Evolutionary conservation across 2,888 invertebrate species (phyloP), one percentile per base, ranked within the genome.

Genomic region (Neocrepidodera transversa): DNA sequence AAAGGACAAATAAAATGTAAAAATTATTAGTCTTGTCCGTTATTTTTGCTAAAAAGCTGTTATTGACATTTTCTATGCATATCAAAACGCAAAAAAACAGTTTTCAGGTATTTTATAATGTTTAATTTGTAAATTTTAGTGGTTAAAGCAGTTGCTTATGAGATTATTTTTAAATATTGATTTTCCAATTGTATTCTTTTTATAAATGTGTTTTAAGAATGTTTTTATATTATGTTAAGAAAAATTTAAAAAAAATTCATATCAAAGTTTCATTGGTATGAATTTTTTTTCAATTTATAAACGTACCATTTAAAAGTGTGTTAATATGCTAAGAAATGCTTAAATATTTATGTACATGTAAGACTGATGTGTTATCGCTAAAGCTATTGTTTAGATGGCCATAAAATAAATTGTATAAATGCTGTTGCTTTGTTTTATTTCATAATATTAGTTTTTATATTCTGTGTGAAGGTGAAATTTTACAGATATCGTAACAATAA

Each of bases 281-380:
- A 18, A 38, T 42, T 42, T 40, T 20, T 35, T 17, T 23, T 2
- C 43, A 32, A 47, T 50, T 43, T 50, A 51, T 40, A 42, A 51
- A 52, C 38, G 20, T 58, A 61, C 53, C 60, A 49, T 51, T 54
- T 58, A 50, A 30, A 42, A 58, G 53, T 61, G 57, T 61, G 52
- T 61, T 55, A 58, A 59, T 56, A 53, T 69, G 69, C 69, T 69
- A 68, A 65, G 65, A 64, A 71, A 68, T 66, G 72, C 72, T 73
- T 72, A 68, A 66, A 70, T 62, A 62, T 71, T 68, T 70, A 66
- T 71, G 69, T 74, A 73, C 70, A 73, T 77, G 75, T 74, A 78
- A 78, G 78, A 78, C 78, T 78, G 78, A 78, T 78, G 76, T 75
- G 76, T 75, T 76, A 73, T 74, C 68, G 74, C 74, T 76, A 75